A percentile compares a stretch with the other conserved stretches of the same genome.
Conservation (phyloP, 2,113 vertebrate species). For the Numida meleagris region DNA sequence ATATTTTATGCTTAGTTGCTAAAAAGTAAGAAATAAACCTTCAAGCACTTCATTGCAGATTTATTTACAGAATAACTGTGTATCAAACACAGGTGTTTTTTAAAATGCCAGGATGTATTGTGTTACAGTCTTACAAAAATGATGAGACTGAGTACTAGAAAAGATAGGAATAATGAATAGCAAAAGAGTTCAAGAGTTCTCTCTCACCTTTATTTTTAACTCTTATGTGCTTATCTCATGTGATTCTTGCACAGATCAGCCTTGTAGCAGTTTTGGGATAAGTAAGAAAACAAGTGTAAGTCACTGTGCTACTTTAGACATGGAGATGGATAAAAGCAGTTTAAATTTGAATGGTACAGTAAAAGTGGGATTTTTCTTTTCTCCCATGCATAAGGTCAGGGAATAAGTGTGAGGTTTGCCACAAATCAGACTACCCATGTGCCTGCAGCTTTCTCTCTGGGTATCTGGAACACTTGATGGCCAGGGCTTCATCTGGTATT, state of each 20-base stretch:
- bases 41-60: constrained; percentile 69
- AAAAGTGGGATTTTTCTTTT: background rate
- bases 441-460: background rate
- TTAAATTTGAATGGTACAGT: background rate
- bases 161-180: constrained; percentile 21
- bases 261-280: background rate
- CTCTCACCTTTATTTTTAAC: constrained; percentile 25
- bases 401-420: background rate
- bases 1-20: constrained; percentile 73
- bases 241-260: background rate
- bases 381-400: background rate
- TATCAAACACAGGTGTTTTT: constrained; percentile 70
- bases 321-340: background rate
- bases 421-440: background rate
- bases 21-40: constrained; percentile 77
- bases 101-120: constrained; percentile 61
- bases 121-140: constrained; percentile 49
- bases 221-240: constrained; percentile 1
- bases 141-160: constrained; percentile 12
- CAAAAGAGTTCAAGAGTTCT: constrained; percentile 35
- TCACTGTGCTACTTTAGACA: background rate
- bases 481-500: background rate
- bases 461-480: background rate
- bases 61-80: constrained; percentile 75
- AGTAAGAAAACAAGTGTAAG: background rate